Base-by-base conservation (phyloP, 2,888 invertebrate genomes). In the Drosophila atripex region DNA sequence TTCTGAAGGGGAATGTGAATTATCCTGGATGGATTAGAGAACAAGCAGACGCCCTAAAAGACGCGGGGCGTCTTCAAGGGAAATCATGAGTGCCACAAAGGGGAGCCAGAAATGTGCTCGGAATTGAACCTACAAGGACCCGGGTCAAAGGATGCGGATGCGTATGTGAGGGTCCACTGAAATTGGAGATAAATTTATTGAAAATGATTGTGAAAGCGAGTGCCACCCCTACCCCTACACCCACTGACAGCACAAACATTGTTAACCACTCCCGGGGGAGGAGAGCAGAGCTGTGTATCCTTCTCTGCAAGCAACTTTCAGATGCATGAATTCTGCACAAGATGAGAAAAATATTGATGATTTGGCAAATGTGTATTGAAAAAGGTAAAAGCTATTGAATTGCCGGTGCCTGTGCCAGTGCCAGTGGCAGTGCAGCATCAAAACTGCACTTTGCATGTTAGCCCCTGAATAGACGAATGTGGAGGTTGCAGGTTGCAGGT, bases 181-280 rank as follows among this genome's bases (percentile, higher is more conserved):
- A 73, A 85, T 75, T 76, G 72, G 70, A 76, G 80, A 86, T 80
- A 88, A 80, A 86, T 88, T 88, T 88, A 85, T 85, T 80, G 86
- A 85, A 88, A 88, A 88, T 85, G 78, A 80, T 83, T 85, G 70
- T 61, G 59, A 60, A 68, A 53, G 57, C 71, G 55, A 55, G 50
- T 54, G 63, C 53, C 45, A 53, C 25, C 25, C 47, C 47, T 18
- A 11, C 57, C 18, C 18, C 45, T 12, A n/a, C 6, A 25, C 18
- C 12, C 25, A 51, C 49, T 28, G 35, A 47, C 51, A 73, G 43
- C 51, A 18, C 55, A 73, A 57, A 60, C 53, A 69, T 52, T 65
- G 46, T 16, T 41, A 46, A 14, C 30, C 28, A 46, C 39, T 25
- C 43, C 38, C 5, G 14, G 23, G 35, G 23, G 30, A 43, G 51